Evolutionary conservation across 2,113 vertebrate species (phyloP).

Genomic region (Muscicapa adusta): DNA sequence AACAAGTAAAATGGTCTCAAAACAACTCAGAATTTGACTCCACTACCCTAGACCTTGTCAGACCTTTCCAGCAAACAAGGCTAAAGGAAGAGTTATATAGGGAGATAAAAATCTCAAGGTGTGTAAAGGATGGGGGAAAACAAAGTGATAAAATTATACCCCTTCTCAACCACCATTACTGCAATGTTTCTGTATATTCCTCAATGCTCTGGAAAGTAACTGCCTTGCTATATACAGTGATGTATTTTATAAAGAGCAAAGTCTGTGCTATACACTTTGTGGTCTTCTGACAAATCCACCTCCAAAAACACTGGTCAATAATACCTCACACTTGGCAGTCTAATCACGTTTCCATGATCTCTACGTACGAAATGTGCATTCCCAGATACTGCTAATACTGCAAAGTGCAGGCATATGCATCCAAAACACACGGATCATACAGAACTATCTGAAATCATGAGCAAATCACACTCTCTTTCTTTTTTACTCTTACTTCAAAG

Average conservation of each 20-base stretch:
- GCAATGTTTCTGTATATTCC: not conserved
- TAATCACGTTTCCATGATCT: not conserved
- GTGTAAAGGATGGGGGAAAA: not conserved
- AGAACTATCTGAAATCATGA: not conserved
- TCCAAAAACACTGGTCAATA: not conserved
- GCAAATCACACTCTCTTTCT: not conserved
- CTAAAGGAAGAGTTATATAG: not conserved
- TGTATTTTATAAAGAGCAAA: not conserved
- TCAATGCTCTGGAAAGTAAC: not conserved
- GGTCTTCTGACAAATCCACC: not conserved
- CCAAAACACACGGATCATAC: not conserved
- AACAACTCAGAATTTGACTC: not conserved
- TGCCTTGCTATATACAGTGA: not conserved
- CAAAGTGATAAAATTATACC: not conserved
- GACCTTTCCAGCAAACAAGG: not conserved
- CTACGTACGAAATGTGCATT: accelerated
- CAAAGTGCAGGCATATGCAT: accelerated
- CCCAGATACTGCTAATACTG: not conserved
- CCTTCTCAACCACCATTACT: not conserved
- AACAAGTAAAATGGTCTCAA: not conserved
- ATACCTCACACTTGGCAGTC: not conserved
- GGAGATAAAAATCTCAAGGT: not conserved
- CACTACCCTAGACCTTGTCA: not conserved
- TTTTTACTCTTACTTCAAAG: not conserved
- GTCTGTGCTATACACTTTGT: not conserved